Base-by-base conservation (phyloP, 2,888 invertebrate species). In the Volucella inanis region DNA sequence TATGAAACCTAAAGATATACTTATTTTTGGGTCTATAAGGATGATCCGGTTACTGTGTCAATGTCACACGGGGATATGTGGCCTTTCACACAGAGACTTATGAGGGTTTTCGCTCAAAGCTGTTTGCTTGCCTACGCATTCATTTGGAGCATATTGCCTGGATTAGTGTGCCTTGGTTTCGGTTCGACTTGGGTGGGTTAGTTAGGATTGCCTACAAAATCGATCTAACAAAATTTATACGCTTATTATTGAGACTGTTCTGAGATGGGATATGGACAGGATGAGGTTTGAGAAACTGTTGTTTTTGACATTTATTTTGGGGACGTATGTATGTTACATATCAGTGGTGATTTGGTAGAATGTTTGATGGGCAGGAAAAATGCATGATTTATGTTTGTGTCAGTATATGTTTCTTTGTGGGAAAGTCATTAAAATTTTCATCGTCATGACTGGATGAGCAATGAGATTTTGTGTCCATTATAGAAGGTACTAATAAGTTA, bases 41-140 rank as follows among this genome's bases (percentile, higher is more conserved):
- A 80, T 84, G 75, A 84, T 84, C 84, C 80, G 79, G 65, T 84
- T 80, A 47, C 71, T 72, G 84, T 80, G 80, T 80, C 80, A 80
- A 84, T 84, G 80, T 75, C 84, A 80, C 65, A 65, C 61, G 61
- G 67, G 80, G 67, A 75, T 76, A 80, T 80, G 61, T 80, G 80
- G 71, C 80, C 79, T 74, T 74, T 75, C 64, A 65, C 54, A 74
- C 54, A 61, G 64, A 57, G 83, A 65, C 79, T 75, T 74, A 62
- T 68, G 62, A 57, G 68, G 67, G 65, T 65, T 45, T 64, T 65
- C 31, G 71, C 50, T n/a, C 39, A 39, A 64, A 38, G 64, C 41
- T 74, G 43, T 59, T 59, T 39, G 43, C 15, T 78, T 41, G 74
- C 43, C 31, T 78, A 57, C 67, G 61, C 57, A 70, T 74, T 74